Conservation (phyloP, 2,888 invertebrate species). For the Drosophila multiciliata region DNA sequence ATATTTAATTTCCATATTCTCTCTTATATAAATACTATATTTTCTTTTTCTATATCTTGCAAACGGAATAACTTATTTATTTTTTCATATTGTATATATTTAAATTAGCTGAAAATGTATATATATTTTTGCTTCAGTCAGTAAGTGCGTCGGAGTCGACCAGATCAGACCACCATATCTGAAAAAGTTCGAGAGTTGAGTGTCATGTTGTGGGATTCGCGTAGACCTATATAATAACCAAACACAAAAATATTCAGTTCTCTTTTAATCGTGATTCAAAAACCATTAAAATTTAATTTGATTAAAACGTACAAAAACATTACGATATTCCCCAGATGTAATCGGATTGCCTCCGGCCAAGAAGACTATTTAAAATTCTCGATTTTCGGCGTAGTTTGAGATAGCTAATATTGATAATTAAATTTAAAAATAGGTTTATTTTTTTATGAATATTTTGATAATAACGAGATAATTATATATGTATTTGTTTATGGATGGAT, state of each 20-base stretch:
- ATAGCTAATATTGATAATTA: neutral
- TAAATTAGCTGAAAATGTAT: neutral
- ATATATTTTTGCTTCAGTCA: neutral
- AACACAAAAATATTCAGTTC: neutral
- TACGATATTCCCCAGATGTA: neutral
- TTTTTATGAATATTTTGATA: neutral
- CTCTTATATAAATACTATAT: neutral
- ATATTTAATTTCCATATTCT: neutral
- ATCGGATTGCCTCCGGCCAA: neutral
- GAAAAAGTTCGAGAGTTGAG: neutral
- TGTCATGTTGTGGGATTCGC: neutral
- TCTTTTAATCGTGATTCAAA: neutral
- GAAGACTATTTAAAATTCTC: neutral
- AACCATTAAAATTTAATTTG: neutral
- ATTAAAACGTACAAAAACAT: neutral
- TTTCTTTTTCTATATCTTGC: neutral
- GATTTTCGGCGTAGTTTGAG: neutral
- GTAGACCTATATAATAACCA: neutral
- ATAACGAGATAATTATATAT: neutral
- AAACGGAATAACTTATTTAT: neutral
- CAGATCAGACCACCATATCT: neutral
- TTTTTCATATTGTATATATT: neutral
- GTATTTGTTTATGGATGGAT: neutral
- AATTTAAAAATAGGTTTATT: neutral
- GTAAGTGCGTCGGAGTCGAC: neutral